A percentile compares a stretch with the other conserved stretches of the same genome.
Conservation (phyloP, 2,113 vertebrate species). For the Pseudopipra pipra region DNA sequence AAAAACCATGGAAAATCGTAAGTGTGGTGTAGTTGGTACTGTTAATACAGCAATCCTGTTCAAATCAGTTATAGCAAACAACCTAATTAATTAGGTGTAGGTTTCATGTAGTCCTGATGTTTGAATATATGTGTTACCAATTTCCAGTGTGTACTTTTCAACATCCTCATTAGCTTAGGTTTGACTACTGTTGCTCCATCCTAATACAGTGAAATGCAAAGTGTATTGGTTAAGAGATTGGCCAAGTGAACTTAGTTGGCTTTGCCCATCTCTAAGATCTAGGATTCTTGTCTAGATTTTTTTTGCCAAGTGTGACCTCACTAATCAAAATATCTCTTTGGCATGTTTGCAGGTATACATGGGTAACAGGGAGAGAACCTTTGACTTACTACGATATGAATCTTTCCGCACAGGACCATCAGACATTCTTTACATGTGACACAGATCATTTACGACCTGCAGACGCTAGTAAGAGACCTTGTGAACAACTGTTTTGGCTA, state of each 20-base stretch:
- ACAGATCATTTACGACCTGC: slow-evolving; percentile 94
- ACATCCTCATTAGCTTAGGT: background rate
- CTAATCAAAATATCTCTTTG: slow-evolving; percentile 16
- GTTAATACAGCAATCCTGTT: background rate
- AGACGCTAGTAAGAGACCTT: slow-evolving; percentile 87
- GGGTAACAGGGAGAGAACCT: slow-evolving; percentile 97
- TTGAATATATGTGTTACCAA: background rate
- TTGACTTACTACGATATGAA: slow-evolving; percentile 99
- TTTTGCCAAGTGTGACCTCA: background rate
- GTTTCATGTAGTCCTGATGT: background rate
- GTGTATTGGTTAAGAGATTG: background rate
- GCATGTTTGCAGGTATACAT: slow-evolving; percentile 84
- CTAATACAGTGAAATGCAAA: background rate
- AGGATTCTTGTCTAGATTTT: background rate
- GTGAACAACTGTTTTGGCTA: background rate
- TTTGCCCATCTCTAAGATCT: background rate
- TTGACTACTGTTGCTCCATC: background rate
- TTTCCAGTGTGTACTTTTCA: background rate
- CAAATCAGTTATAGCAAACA: background rate
- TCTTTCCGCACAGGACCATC: slow-evolving; percentile 96
- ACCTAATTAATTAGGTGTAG: background rate
- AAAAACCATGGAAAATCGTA: background rate
- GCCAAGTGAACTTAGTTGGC: background rate
- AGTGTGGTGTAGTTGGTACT: background rate
- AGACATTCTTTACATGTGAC: slow-evolving; percentile 98